Evolutionary conservation across 2,797 vertebrate genomes (phyloP).

Genomic region (Eurystomus glaucurus): DNA sequence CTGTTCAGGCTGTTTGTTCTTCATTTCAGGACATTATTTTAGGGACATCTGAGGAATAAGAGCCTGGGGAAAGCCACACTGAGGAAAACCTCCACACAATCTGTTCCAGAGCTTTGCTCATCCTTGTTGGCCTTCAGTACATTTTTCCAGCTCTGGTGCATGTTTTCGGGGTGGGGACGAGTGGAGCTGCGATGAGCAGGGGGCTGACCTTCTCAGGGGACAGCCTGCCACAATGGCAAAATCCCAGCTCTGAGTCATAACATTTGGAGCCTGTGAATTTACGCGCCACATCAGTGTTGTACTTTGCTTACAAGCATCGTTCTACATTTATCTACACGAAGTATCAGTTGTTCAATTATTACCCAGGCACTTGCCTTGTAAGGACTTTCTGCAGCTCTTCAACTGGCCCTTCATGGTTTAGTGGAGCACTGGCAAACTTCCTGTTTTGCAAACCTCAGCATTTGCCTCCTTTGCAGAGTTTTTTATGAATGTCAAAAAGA

Average conservation of each 20-base stretch:
- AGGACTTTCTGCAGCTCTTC: not conserved
- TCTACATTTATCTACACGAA: rapidly evolving
- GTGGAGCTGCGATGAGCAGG: rapidly evolving
- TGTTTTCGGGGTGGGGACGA: not conserved
- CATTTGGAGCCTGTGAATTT: rapidly evolving
- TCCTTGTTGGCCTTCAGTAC: not conserved
- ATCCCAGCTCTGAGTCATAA: not conserved
- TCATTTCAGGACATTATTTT: not conserved
- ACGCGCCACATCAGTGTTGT: not conserved
- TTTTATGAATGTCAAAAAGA: not conserved
- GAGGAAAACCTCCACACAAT: not conserved
- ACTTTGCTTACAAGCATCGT: not conserved
- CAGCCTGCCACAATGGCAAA: not conserved
- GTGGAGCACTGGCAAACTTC: rapidly evolving
- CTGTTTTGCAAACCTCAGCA: not conserved
- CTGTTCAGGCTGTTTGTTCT: not conserved
- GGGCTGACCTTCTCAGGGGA: not conserved
- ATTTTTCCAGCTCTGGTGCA: not conserved
- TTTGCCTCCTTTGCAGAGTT: not conserved
- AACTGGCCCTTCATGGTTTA: not conserved
- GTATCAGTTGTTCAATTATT: not conserved
- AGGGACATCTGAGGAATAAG: not conserved
- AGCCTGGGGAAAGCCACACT: not conserved
- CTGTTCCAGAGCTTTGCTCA: not conserved
- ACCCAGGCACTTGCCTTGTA: not conserved